Evolutionary conservation across 64 coral and sea anemone genomes (phyloP), one percentile per base, ranked within the genome.

Genomic region (Montipora efflorescens): DNA sequence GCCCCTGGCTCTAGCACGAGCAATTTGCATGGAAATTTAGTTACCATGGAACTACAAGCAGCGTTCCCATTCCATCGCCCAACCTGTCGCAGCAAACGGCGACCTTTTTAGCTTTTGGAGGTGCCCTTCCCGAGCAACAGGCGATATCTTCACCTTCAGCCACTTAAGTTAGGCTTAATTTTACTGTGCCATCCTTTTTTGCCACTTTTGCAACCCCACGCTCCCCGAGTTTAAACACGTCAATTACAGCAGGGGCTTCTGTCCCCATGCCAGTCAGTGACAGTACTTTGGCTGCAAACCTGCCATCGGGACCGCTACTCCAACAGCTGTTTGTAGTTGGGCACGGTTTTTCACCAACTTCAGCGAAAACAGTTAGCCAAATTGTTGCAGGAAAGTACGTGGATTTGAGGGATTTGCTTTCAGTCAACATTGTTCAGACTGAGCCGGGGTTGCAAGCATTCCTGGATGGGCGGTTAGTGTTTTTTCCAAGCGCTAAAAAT

Each of bases 321-420:
- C 86, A 49, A 57, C 86, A 88, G 86, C 86, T 70, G 20, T 58
- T 88, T 44, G 20, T 88, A 48, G 87, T 89, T 25, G 87, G 69
- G n/a, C 87, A 55, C 45, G 72, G 87, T 61, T 89, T 75, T 77
- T 89, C 46, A 20, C 87, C 71, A 47, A 89, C 76, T 49, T 72
- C 72, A 72, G 87, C 73, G 28, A 89, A 89, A 59, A 44, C 78
- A 22, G 76, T 80, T 48, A 66, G 9, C 49, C 89, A 90, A 78
- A 90, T 90, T 90, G 76, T 80, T 11, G 15, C 89, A 6, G 78
- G 78, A 18, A 90, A 90, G 44, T 90, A 67, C 45, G 59, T 90
- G 13, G 89, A 90, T 70, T 64, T 90, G 48, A n/a, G 57, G 52
- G 89, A 90, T 44, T 80, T 90, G 53, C 77, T 90, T 9, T 78